Percentiles rank a stretch among this genome's conserved stretches.
Conservation (phyloP, 2,888 invertebrate species). For the Adela reaumurella region DNA sequence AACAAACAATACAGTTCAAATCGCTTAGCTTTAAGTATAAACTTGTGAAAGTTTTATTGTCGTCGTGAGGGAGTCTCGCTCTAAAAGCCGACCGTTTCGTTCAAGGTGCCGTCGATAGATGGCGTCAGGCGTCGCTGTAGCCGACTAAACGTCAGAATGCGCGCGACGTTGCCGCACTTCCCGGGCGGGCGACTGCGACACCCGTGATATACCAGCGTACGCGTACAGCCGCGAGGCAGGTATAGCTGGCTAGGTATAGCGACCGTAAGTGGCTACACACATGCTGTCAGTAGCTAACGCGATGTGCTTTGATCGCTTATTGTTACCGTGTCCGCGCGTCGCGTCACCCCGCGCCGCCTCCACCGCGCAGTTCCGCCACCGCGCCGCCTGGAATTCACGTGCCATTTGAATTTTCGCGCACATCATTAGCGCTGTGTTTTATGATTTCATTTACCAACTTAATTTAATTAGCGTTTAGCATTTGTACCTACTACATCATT, state of each 20-base stretch:
- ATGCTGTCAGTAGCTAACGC: conserved; percentile 54
- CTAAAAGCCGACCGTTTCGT: conserved; percentile 36
- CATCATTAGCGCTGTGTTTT: too few relatives aligned
- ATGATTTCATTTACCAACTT: too few relatives aligned
- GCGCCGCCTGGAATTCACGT: neutral
- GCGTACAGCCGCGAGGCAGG: conserved; percentile 13
- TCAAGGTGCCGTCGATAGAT: conserved; percentile 30
- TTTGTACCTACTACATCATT: too few relatives aligned
- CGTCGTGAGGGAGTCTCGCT: conserved; percentile 43
- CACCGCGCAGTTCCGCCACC: conserved; percentile 7
- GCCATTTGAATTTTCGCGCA: neutral
- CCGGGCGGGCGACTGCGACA: conserved; percentile 25
- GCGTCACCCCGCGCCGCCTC: neutral
- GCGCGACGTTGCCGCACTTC: conserved; percentile 55
- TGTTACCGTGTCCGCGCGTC: conserved; percentile 32
- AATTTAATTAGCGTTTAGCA: too few relatives aligned
- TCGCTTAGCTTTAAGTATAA: conserved; percentile 56
- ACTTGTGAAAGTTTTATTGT: conserved; percentile 57
- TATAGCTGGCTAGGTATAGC: conserved; percentile 17
- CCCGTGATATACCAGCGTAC: conserved; percentile 5
- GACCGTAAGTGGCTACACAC: conserved; percentile 17
- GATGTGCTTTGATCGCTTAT: conserved; percentile 51
- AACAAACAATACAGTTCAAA: conserved; percentile 55
- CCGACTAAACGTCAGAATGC: conserved; percentile 43
- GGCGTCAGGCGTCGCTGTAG: conserved; percentile 38